Base-by-base conservation (phyloP, 2,113 vertebrate genomes). In the Notiomystis cincta region DNA sequence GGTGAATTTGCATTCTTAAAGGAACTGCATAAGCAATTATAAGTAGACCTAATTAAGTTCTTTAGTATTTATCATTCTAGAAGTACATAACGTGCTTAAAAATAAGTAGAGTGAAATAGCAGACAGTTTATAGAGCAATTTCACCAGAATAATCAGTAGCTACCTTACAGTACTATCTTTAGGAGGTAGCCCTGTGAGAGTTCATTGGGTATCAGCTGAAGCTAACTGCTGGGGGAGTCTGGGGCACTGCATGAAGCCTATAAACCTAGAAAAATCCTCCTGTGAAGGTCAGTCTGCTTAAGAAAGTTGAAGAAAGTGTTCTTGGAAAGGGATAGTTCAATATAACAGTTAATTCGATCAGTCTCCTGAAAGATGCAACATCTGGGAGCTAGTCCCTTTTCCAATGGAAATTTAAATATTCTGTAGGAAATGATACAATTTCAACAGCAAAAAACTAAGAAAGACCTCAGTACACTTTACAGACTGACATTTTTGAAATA, bases 1-100 rank as follows among this genome's bases (percentile, higher is more conserved):
- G 67, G 77, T 80, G 19, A 75, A 96, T 97, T 96, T 92, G 69
- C 86, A 93, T 84, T 89, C 71, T 79, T 91, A 93, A 79, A 89
- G 45, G 62, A 97, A 82, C 70, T 71, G 4, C 53, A 78, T 45
- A 77, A 88, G 70, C 75, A 89, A 56, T 89, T 96, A 95, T 87
- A 89, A 96, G 90, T 17, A 95, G 72, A 94, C 35, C 64, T 69
- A 94, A 92, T 97, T 93, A 23, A 42, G 81, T 78, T 89, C 37
- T 93, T 69, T 4, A 75, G 28, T 28, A 86, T 87, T 89, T 73
- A 87, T 89, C 28, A 80, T 65, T 94, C 38, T 75, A 54, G 33
- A 82, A 86, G 58, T 53, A 82, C 66, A 60, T 87, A 93, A 82
- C 47, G 89, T 8, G 30, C 50, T 83, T 75, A 42, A 82, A 95